Conservation (phyloP, 2,888 invertebrate species). For the Morpho deidamia region DNA sequence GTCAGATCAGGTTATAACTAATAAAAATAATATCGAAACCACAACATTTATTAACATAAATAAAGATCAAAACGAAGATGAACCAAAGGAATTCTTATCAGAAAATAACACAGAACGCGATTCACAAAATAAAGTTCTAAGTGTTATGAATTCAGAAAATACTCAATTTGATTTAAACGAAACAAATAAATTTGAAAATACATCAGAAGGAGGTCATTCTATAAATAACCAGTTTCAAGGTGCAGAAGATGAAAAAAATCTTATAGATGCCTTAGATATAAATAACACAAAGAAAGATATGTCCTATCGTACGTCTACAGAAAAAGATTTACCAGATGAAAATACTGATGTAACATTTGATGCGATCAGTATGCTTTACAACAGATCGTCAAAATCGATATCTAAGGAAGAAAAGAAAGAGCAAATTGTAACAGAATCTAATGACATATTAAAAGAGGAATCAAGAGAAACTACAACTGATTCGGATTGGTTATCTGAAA, state of each 20-base stretch:
- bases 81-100: slow-evolving; percentile 4
- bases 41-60: slow-evolving; percentile 15
- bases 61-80: slow-evolving; percentile 4
- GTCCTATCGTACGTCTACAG: slow-evolving; percentile 17
- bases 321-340: slow-evolving; percentile 32
- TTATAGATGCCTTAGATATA: slow-evolving; percentile 39
- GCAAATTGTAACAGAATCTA: slow-evolving; percentile 28
- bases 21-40: slow-evolving; percentile 10
- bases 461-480: slow-evolving; percentile 35
- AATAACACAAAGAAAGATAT: slow-evolving; percentile 17
- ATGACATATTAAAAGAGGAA: slow-evolving; percentile 27
- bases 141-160: too few relatives aligned
- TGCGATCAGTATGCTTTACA: slow-evolving; percentile 50
- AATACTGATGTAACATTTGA: slow-evolving; percentile 55
- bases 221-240: slow-evolving; percentile 34
- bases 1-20: background rate
- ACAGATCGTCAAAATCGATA: slow-evolving; percentile 60
- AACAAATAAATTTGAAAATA: slow-evolving; percentile 12
- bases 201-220: slow-evolving; percentile 32
- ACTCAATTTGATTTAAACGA: too few relatives aligned
- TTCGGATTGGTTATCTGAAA: slow-evolving; percentile 60
- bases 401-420: slow-evolving; percentile 30
- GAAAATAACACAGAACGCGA: background rate
- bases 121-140: background rate
- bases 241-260: slow-evolving; percentile 34